Base-by-base conservation (phyloP, 2,113 vertebrate genomes). In the Heteronetta atricapilla region DNA sequence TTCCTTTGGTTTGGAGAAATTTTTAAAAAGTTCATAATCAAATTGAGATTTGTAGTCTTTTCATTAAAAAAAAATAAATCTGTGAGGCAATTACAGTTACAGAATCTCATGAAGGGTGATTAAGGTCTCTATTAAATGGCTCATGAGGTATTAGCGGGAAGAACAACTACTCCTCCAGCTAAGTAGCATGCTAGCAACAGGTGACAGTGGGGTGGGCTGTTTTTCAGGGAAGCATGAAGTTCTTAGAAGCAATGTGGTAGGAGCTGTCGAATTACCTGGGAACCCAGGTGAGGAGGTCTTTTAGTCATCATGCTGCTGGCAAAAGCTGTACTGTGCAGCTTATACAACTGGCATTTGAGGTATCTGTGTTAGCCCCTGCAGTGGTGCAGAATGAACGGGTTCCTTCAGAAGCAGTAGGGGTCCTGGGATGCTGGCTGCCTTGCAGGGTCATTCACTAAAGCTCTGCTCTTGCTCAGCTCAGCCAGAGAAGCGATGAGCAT, bases 31-130 rank as follows among this genome's bases (percentile, higher is more conserved):
- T 74, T 84, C 15, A 16, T 86, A 2, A 40, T 80, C 34, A 62
- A 83, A 60, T 11, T 67, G 75, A 46, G 10, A 28, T 76, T 84
- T 70, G 20, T 6, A 14, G 19, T 80, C 33, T 87, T 94, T 83
- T 48, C 15, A 64, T 38, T 48, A 23, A 46, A 19, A 69, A 72
- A 78, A 19, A 21, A 60, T 89, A 8, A n/a, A 73, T 64, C 42
- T 28, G 0, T 60, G 33, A 76, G 68, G 16, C 44, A 82, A 0
- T 73, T 79, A 56, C n/a, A 66, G 11, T 44, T 79, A 58, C 0
- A 21, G 72, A 93, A 76, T 70, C 91, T 55, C 85, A 70, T 22
- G 7, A 92, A 93, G 48, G 74, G 62, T 55, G 85, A 90, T 90
- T 90, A 90, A 86, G n/a, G 12, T 77, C 82, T 90, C 26, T 36